Evolutionary conservation across 2,113 vertebrate genomes (phyloP), one percentile per base, ranked within the genome.

Genomic region (Sterrhoptilus dennistouni): DNA sequence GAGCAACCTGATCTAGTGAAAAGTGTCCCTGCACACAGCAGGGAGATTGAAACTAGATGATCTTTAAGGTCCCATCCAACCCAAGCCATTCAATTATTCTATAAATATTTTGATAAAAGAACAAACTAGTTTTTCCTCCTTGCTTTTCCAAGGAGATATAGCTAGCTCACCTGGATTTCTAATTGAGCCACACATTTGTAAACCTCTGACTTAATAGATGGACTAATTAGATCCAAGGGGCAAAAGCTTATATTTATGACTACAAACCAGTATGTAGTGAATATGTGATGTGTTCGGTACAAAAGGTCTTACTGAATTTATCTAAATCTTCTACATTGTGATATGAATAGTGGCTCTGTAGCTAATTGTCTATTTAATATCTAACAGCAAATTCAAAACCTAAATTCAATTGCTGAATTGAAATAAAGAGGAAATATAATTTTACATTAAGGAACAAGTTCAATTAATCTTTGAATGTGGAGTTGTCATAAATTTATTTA

Each of bases 341-440:
- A 47, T 44, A 44, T 38, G 17, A 85, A 59, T 36, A 74, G 12
- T 44, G 9, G 6, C 36, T 90, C 24, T 68, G 14, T 40, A 83
- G 57, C 75, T 90, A 89, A 87, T 53, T 72, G 8, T 40, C 93
- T 81, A 75, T 68, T 81, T 89, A 83, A 87, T 49, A 76, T 42
- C 28, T 36, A 77, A 92, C 56, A 60, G 24, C 16, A 89, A 74
- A 83, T 83, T 86, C 71, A 56, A 77, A 87, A n/a, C 22, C 29
- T 71, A 60, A 84, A 89, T 83, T 86, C 10, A 50, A 18, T 86
- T 93, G 22, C 47, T 89, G 27, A 65, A 69, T 38, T 65, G 36
- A 93, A 84, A 94, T 53, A 76, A 75, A 72, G 36, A 85, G 36
- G 28, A 93, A 95, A 89, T 91, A 16, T 56, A 76, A 85, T 93